Evolutionary conservation across 2,888 invertebrate species (phyloP), one percentile per base, ranked within the genome.

Genomic region (Rhingia rostrata): DNA sequence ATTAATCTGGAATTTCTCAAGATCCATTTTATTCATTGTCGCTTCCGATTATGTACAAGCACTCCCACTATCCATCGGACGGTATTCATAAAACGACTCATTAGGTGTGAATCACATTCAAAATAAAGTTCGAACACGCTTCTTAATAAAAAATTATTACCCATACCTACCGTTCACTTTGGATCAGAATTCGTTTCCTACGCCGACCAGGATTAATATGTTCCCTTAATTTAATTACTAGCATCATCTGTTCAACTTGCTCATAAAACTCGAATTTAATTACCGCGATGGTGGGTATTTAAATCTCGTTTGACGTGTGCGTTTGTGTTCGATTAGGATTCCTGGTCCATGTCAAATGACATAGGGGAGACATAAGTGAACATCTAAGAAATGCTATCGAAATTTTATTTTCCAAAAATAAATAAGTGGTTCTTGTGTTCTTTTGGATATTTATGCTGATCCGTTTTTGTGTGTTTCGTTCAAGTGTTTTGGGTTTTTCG

Each of bases 211-310:
- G n/a, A 51, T 33, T 74, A 66, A 66, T 66, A 66, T 75, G 66
- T 41, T 66, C 64, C 58, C 66, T 75, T 75, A 58, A 75, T 75
- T 75, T 58, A 75, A 56, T 75, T 66, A 75, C 30, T 49, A 49
- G 43, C 58, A 66, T 64, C 74, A 58, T 64, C 63, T 54, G 63
- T 63, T 73, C 6, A 45, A 51, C 6, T 53, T 2, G 6, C 45
- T 73, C 73, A 43, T 58, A 41, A 58, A 58, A 58, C 41, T 58
- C 5, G 41, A 41, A 41, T 58, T 58, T 58, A 58, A 58, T 58
- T 58, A 30, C 58, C 10, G 22, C 7, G 41, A n/a, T 32, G 32
- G 58, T 9, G 30, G 30, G 10, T 41, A 58, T 58, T 58, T 41
- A 41, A 10, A 58, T 41, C 41, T 41, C 30, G 41, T 58, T 58